phyloP scores from a whole-genome alignment of 2,797 vertebrate species.

The Malacoctenus gilli region DNA sequence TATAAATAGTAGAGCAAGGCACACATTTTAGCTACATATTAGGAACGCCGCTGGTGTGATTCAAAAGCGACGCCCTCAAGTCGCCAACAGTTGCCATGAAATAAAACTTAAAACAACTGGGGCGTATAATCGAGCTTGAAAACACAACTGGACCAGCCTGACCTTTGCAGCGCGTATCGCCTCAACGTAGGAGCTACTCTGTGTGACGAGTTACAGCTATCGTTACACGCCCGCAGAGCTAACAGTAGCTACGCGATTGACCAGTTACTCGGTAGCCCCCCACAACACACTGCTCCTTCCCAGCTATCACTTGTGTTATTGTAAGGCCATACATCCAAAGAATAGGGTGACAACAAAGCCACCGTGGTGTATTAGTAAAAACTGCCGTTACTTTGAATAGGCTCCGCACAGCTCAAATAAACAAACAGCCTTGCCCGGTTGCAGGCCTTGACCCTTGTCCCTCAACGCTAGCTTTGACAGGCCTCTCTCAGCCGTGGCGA shows the following conservation, averaged over 20 bases:
- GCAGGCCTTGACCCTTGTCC: constrained; percentile 74
- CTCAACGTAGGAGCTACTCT: no score
- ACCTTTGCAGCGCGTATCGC: constrained; percentile 43
- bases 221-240: constrained; percentile 35
- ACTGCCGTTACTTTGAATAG: constrained; percentile 5
- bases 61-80: constrained; percentile 47
- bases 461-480: constrained; percentile 69
- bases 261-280: constrained; percentile 36
- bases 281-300: no score
- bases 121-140: background rate
- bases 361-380: constrained; percentile 4
- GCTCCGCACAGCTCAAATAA: constrained; percentile 56
- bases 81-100: background rate
- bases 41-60: constrained; percentile 44
- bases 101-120: background rate
- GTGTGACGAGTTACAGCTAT: constrained; percentile 21
- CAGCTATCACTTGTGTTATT: no score
- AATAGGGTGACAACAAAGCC: no score
- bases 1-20: constrained; percentile 76
- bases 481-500: constrained; percentile 57
- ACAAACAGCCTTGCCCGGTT: constrained; percentile 56
- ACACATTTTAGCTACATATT: constrained; percentile 65
- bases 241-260: constrained; percentile 37
- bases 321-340: no score
- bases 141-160: constrained; percentile 15